These are phyloP conservation scores for Pampus argenteus DNA, from an alignment of 2,797 vertebrate species.

Conservation along the genomic window DNA sequence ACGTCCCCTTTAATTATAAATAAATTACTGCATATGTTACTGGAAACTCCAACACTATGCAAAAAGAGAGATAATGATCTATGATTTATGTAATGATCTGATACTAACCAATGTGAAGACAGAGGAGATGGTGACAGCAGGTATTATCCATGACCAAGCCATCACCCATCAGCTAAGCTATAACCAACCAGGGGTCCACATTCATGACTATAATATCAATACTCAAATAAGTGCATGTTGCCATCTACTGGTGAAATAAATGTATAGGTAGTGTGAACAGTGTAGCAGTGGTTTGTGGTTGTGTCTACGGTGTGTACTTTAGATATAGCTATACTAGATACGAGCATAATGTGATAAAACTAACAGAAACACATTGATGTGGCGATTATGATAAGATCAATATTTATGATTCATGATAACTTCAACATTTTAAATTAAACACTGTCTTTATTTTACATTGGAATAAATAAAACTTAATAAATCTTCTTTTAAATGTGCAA, in stretches of 20 bases:
- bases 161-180: neutral
- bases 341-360: neutral
- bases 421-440: neutral
- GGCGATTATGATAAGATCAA: neutral
- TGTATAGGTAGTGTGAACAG: neutral
- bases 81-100: neutral
- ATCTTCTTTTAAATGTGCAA: neutral
- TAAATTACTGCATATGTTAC: neutral
- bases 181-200: neutral
- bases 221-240: neutral
- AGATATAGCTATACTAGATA: neutral
- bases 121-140: neutral
- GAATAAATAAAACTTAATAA: neutral
- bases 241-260: slow-evolving; percentile 38
- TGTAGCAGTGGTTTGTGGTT: neutral
- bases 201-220: no score
- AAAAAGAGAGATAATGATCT: neutral
- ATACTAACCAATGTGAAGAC: neutral
- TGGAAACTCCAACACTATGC: neutral
- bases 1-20: neutral
- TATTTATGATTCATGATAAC: no score
- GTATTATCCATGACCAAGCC: neutral
- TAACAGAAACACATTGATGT: neutral
- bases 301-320: neutral
- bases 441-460: neutral